Evolutionary conservation across 2,888 invertebrate genomes (phyloP), one percentile per base, ranked within the genome.

Genomic region (Sepiola atlantica): DNA sequence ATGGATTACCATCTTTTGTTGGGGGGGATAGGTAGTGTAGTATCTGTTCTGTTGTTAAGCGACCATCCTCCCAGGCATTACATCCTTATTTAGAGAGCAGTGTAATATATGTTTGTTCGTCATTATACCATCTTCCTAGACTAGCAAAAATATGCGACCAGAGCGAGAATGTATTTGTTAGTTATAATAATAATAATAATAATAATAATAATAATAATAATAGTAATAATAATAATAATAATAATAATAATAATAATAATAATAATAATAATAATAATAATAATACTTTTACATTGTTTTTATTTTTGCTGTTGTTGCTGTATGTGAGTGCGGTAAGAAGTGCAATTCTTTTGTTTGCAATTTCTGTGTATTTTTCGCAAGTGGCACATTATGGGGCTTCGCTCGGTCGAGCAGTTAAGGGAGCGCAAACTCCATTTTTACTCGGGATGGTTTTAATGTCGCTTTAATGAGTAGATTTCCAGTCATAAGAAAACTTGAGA

Each of bases 381-480:
- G n/a, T 77, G 77, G 77, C 77, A 77, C 77, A 32, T 77, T 77
- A 77, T 77, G n/a, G 32, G n/a, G 77, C 77, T 77, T 77, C 77
- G 77, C 77, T 18, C 77, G n/a, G 77, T 77, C 77, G 77, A 77
- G 77, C 77, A 77, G 77, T 77, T 77, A 77, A 77, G n/a, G 77
- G 77, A 77, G 77, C 77, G 77, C n/a, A 77, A 77, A 77, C 77
- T 77, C n/a, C 77, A 32, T 77, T 77, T 45, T 32, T 77, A 77
- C 77, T 77, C n/a, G 77, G 77, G 77, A 77, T 77, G n/a, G 45
- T 77, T 61, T 77, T 77, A 77, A 77, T 77, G 77, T 77, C 32
- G 14, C n/a, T 77, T 77, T 77, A 77, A 77, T 77, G 77, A 77
- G 77, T 77, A 77, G 77, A 77, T 77, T 77, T 77, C 77, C 32